Evolutionary conservation across 2,888 invertebrate species (phyloP), one percentile per base, ranked within the genome.

Genomic region (Malthinus flaveolus): DNA sequence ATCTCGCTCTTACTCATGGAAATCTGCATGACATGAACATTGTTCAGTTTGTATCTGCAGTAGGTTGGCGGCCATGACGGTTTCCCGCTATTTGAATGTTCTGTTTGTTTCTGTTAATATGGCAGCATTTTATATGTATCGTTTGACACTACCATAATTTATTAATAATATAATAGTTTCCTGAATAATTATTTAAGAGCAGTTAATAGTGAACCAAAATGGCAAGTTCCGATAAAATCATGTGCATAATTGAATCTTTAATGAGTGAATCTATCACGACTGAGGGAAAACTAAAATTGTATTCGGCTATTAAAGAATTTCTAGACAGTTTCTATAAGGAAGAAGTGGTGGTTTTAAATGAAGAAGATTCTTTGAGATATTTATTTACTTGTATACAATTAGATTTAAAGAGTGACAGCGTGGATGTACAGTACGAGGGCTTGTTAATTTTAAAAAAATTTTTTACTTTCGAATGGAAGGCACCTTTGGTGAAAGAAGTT

Each of bases 81-180:
- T 13, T 42, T 42, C 39, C 39, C 39, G 39, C 39, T 2, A 23
- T 23, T 23, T 23, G 23, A 23, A 23, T 23, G 23, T 23, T 23
- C 5, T 42, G 39, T 42, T 42, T 42, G 39, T 42, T 13, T 42
- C 23, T 13, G 7, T 42, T 42, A 42, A 42, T 42, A 13, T 13
- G 39, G 39, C 15, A 42, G 23, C 39, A 36, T 36, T 10, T 36
- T 36, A 6, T 23, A 23, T 23, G 36, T 23, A 42, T 37, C 12
- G 12, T 42, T 42, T 42, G 39, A 42, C 39, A 42, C 23, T 42
- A n/a, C n/a, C 8, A 42, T 42, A 15, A 42, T 42, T 42, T 42
- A 42, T 23, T 13, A 42, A 42, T 42, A 15, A 15, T 11, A 42
- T 15, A 42, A 15, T 42, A 42, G 39, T 42, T 42, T 42, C n/a